These are phyloP conservation scores for Drosophila infuscata DNA, from an alignment of 2,888 invertebrate species.

Conservation along the genomic window DNA sequence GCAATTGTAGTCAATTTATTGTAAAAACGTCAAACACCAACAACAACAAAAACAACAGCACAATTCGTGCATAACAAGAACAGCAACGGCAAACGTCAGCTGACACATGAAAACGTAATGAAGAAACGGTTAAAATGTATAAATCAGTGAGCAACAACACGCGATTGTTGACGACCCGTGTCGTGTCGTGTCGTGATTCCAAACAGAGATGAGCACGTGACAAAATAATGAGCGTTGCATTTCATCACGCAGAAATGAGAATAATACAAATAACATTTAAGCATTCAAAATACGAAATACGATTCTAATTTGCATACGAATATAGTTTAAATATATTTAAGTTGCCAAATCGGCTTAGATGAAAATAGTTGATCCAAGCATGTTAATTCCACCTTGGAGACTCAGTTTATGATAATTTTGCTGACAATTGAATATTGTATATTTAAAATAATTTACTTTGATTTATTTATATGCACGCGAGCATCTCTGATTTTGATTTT, in stretches of 20 bases:
- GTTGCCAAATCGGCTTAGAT: not conserved
- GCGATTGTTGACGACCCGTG: constrained; percentile 48
- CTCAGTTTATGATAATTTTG: not conserved
- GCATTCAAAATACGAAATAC: not conserved
- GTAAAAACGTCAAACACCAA: constrained; percentile 29
- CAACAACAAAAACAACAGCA: constrained; percentile 4
- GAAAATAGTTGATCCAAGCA: not conserved
- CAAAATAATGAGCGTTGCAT: not conserved
- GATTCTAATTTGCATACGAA: not conserved
- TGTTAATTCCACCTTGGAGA: not conserved
- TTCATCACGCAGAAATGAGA: not conserved
- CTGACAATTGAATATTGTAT: not conserved
- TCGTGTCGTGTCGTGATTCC: constrained; percentile 27
- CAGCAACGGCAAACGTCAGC: constrained; percentile 38
- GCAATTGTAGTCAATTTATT: constrained; percentile 55
- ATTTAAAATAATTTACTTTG: not conserved
- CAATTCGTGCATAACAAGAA: constrained; percentile 40
- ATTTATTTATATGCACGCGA: constrained; percentile 8
- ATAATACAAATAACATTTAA: not conserved
- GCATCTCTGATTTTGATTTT: constrained; percentile 20
- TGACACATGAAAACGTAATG: constrained; percentile 55
- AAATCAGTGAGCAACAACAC: constrained; percentile 68
- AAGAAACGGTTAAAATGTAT: constrained; percentile 64
- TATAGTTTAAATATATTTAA: not conserved
- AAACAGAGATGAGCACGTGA: constrained; percentile 25